A percentile compares a stretch with the other conserved stretches of the same genome.
These are phyloP conservation scores for Boloria selene DNA, from an alignment of 2,888 invertebrate genomes.

Conservation along the genomic window DNA sequence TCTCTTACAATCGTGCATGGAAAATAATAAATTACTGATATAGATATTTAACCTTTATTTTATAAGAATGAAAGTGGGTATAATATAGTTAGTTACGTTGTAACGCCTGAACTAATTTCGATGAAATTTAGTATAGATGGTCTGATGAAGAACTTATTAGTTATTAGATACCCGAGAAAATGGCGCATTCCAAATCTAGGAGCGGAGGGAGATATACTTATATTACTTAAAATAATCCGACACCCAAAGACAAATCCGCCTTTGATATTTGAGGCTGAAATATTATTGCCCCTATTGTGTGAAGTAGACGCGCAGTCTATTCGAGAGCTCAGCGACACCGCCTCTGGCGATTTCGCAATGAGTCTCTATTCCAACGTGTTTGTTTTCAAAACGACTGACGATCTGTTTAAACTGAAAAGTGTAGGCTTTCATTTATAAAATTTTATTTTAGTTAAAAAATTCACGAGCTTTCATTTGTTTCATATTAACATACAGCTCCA, in stretches of 20 bases:
- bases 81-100: too few relatives aligned
- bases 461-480: slow-evolving; percentile 7
- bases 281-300: slow-evolving; percentile 19
- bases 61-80: too few relatives aligned
- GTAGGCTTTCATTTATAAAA: slow-evolving; percentile 3
- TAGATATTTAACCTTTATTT: too few relatives aligned
- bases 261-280: slow-evolving; percentile 12
- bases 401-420: background rate
- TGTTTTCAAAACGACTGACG: slow-evolving; percentile 13
- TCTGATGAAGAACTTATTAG: too few relatives aligned
- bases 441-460: slow-evolving; percentile 10
- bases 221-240: background rate
- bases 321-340: slow-evolving; percentile 2
- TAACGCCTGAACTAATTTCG: too few relatives aligned
- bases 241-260: slow-evolving; percentile 1
- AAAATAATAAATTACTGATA: too few relatives aligned
- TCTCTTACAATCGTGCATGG: too few relatives aligned
- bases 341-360: slow-evolving; percentile 23
- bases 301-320: slow-evolving; percentile 9
- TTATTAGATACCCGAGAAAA: too few relatives aligned
- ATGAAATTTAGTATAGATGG: too few relatives aligned
- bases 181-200: too few relatives aligned
- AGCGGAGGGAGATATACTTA: too few relatives aligned
- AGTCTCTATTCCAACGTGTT: slow-evolving; percentile 12
- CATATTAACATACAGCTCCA: too few relatives aligned